A percentile compares a stretch with the other conserved stretches of the same genome.
These are phyloP conservation scores for Carollia perspicillata DNA, from an alignment of 2,113 vertebrate genomes.

Conservation along the genomic window DNA sequence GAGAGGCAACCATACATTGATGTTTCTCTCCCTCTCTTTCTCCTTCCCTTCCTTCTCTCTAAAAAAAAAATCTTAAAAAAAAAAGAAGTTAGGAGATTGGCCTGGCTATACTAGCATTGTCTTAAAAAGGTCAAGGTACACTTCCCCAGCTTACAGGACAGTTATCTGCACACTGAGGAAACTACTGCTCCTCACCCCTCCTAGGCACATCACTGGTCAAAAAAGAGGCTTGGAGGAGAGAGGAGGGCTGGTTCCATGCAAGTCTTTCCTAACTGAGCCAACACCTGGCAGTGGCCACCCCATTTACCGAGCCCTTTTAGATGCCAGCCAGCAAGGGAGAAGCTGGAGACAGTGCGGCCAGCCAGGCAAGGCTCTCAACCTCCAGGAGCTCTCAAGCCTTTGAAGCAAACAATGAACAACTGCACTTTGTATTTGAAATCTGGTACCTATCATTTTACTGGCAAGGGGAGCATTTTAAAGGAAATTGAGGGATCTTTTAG, in stretches of 20 bases:
- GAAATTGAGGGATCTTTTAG: neutral
- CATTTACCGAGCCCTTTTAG: neutral
- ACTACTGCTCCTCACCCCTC: neutral
- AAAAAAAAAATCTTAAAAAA: no score
- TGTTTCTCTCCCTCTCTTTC: no score
- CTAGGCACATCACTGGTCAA: neutral
- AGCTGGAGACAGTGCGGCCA: neutral
- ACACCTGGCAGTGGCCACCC: neutral
- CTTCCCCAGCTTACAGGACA: neutral
- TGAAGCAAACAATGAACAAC: neutral
- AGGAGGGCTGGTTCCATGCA: neutral
- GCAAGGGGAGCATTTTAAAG: constrained; percentile 4
- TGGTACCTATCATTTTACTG: neutral
- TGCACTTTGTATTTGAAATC: constrained; percentile 35
- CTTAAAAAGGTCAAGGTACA: neutral
- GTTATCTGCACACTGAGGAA: neutral
- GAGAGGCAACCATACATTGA: no score
- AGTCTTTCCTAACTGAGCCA: neutral
- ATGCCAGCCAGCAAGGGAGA: neutral
- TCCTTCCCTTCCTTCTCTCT: no score
- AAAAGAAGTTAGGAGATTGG: neutral
- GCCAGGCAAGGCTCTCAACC: neutral
- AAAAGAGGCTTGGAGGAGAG: neutral
- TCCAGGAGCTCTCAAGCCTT: neutral
- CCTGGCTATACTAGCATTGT: neutral